These are phyloP conservation scores for Ceratitis capitata DNA, from an alignment of 1,140 invertebrate species.

Conservation along the genomic window DNA sequence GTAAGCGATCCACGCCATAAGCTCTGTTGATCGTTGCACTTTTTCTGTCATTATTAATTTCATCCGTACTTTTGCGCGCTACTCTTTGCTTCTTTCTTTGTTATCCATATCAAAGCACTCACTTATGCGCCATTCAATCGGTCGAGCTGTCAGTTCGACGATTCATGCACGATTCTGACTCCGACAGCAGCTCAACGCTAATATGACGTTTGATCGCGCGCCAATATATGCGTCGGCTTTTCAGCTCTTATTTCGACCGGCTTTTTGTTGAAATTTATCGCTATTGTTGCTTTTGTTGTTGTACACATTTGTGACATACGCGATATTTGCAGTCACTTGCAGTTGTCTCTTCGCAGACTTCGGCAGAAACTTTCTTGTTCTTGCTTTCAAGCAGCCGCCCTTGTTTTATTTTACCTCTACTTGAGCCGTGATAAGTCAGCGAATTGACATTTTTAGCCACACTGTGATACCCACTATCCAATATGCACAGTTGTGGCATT, in stretches of 20 bases:
- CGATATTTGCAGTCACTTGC: slow-evolving; percentile 6
- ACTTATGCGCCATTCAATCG: slow-evolving; percentile 22
- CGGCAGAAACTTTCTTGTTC: neutral
- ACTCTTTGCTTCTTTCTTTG: neutral
- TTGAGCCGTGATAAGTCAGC: neutral
- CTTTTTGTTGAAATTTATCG: neutral
- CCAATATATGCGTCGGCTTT: neutral
- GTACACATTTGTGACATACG: neutral
- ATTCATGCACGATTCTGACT: neutral
- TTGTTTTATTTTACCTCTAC: neutral
- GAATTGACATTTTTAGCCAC: neutral
- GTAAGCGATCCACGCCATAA: neutral
- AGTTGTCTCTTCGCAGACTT: neutral
- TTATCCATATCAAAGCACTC: neutral
- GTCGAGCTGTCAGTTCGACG: neutral
- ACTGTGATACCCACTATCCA: slow-evolving; percentile 27
- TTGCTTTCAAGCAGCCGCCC: neutral
- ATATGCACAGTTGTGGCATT: neutral
- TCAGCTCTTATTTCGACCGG: neutral
- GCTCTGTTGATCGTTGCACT: neutral
- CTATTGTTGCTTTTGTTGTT: slow-evolving; percentile 11
- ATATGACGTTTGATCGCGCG: slow-evolving; percentile 29
- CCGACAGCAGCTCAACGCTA: slow-evolving; percentile 7
- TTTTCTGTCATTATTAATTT: neutral
- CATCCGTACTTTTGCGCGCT: neutral